A percentile compares a stretch with the other conserved stretches of the same genome.
These are phyloP conservation scores for Epinephelus cyanopodus DNA, from an alignment of 2,113 vertebrate species.

Conservation along the genomic window DNA sequence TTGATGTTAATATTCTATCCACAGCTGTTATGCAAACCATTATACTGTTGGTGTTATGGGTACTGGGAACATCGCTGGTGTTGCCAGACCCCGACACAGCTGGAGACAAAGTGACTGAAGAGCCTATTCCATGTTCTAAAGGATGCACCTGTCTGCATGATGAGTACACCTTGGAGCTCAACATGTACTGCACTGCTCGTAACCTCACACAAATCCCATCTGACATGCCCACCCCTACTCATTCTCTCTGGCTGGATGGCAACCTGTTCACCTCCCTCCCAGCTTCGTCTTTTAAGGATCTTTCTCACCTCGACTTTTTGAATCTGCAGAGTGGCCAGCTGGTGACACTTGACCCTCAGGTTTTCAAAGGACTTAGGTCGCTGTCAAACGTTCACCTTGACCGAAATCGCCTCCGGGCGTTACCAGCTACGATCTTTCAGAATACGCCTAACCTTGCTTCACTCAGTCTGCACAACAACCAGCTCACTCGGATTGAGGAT, in stretches of 20 bases:
- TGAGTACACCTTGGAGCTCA: slow-evolving; percentile 89
- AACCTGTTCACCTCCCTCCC: slow-evolving; percentile 90
- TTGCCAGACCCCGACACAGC: slow-evolving; percentile 74
- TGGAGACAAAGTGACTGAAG: slow-evolving; percentile 56
- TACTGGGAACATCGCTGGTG: slow-evolving; percentile 77
- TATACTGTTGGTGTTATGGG: slow-evolving; percentile 78
- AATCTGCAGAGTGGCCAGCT: slow-evolving; percentile 92
- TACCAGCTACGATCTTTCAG: slow-evolving; percentile 86
- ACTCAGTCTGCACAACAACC: slow-evolving; percentile 92
- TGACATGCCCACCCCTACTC: slow-evolving; percentile 83
- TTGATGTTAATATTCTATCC: slow-evolving; percentile 11
- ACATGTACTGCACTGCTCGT: slow-evolving; percentile 91
- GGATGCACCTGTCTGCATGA: slow-evolving; percentile 89
- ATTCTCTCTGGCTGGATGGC: slow-evolving; percentile 92
- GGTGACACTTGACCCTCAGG: slow-evolving; percentile 86
- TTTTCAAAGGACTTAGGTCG: slow-evolving; percentile 87
- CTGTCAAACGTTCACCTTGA: slow-evolving; percentile 93
- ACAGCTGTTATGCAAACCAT: slow-evolving; percentile 80
- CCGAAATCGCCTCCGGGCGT: slow-evolving; percentile 87
- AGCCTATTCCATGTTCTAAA: slow-evolving; percentile 85
- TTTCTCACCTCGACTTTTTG: slow-evolving; percentile 90
- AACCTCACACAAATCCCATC: slow-evolving; percentile 87
- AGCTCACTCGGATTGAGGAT: slow-evolving; percentile 90
- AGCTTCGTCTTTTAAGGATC: slow-evolving; percentile 85
- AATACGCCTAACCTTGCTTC: slow-evolving; percentile 91